These are phyloP conservation scores for Myripristis murdjan DNA, from an alignment of 2,797 vertebrate genomes.

Conservation along the genomic window DNA sequence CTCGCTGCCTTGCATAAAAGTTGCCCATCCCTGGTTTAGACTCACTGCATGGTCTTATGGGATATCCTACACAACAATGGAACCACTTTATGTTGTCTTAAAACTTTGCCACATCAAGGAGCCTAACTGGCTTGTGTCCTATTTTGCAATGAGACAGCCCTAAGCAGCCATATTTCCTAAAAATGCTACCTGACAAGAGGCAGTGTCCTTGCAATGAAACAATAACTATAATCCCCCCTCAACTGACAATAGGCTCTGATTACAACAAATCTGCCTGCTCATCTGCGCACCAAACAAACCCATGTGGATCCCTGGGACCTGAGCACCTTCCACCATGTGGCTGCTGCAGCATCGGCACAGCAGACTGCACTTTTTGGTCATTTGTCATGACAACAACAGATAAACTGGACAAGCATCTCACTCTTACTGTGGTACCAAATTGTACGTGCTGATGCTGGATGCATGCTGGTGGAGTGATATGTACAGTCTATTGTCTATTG, in stretches of 20 bases:
- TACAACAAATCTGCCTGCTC: not conserved
- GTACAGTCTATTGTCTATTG: not conserved
- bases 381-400: constrained; percentile 10
- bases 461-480: not conserved
- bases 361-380: constrained; percentile 12
- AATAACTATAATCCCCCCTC: constrained; percentile 8
- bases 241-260: constrained; percentile 19
- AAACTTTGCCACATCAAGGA: too few species aligned
- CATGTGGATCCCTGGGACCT: not conserved
- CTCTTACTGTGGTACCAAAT: not conserved
- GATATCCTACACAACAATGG: too few species aligned
- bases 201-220: too few species aligned
- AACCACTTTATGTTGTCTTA: too few species aligned
- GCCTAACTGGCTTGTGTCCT: too few species aligned
- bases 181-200: too few species aligned
- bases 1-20: too few species aligned
- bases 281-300: constrained; percentile 1
- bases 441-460: not conserved
- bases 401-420: not conserved
- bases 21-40: too few species aligned
- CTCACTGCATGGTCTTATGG: too few species aligned
- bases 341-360: too few species aligned
- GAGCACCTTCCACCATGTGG: not conserved
- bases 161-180: too few species aligned
- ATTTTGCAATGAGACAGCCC: too few species aligned